These are phyloP conservation scores for Meandrusa payeni DNA, from an alignment of 2,888 invertebrate genomes.

Conservation along the genomic window DNA sequence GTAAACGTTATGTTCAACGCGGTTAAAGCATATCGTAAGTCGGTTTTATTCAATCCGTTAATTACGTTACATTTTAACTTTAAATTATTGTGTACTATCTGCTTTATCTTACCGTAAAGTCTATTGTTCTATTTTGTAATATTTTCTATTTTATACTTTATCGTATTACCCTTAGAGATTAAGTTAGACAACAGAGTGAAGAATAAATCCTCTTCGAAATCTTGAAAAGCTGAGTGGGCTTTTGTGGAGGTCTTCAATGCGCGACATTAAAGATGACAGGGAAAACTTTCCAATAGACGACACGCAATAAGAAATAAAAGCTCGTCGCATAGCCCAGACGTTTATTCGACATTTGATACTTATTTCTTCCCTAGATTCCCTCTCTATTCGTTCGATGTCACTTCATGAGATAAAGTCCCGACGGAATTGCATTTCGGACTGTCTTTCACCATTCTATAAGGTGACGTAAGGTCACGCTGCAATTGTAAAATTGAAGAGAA, in stretches of 20 bases:
- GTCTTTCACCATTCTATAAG: conserved; percentile 7
- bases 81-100: no score
- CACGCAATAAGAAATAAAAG: conserved; percentile 23
- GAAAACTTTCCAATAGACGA: conserved; percentile 6
- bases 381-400: conserved; percentile 14
- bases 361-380: conserved; percentile 18
- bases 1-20: no score
- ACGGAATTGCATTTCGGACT: conserved; percentile 21
- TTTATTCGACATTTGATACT: conserved; percentile 25
- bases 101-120: no score
- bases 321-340: conserved; percentile 16
- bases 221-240: neutral
- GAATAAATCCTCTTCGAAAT: conserved; percentile 1
- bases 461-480: neutral
- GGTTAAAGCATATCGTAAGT: no score
- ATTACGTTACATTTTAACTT: no score
- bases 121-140: no score
- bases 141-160: no score
- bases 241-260: conserved; percentile 5
- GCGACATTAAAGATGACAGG: conserved; percentile 20
- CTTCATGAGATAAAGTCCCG: conserved; percentile 14
- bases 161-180: no score
- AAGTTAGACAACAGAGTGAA: neutral
- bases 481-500: no score
- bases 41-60: no score